phyloP scores from a whole-genome alignment of 2,797 vertebrate species.

The Pipistrellus pygmaeus region DNA sequence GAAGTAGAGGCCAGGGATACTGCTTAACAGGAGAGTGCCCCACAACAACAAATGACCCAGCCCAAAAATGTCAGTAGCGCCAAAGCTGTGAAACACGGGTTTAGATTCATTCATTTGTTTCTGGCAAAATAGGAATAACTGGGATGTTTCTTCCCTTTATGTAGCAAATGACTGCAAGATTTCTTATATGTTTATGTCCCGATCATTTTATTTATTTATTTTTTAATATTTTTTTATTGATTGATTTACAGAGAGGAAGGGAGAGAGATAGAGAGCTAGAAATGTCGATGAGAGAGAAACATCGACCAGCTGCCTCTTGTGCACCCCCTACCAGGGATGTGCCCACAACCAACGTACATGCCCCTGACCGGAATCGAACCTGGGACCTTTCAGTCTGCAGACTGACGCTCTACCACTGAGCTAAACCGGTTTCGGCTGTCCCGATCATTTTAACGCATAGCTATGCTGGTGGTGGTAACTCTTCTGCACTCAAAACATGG shows the following conservation, averaged over 20 bases:
- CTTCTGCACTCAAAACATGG: not conserved
- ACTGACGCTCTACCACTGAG: no score
- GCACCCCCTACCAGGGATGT: no score
- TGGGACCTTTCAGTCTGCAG: no score
- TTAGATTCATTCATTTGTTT: slow-evolving; percentile 24
- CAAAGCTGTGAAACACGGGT: not conserved
- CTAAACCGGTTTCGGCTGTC: no score
- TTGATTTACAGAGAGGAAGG: no score
- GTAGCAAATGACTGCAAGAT: not conserved
- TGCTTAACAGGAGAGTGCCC: not conserved
- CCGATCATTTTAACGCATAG: not conserved
- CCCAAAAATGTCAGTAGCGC: not conserved
- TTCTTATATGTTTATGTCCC: not conserved
- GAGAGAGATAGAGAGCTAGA: no score
- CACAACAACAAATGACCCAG: not conserved
- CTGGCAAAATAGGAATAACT: slow-evolving; percentile 21
- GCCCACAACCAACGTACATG: no score
- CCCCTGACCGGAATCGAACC: no score
- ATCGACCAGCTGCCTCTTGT: no score
- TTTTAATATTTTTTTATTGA: no score
- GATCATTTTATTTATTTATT: no score
- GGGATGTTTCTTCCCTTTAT: not conserved
- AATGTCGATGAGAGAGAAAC: no score
- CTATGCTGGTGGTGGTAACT: not conserved
- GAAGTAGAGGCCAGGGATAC: not conserved